A percentile compares a stretch with the other conserved stretches of the same genome.
Evolutionary conservation across 2,113 vertebrate species (phyloP).

Genomic region (Chiloscyllium plagiosum): DNA sequence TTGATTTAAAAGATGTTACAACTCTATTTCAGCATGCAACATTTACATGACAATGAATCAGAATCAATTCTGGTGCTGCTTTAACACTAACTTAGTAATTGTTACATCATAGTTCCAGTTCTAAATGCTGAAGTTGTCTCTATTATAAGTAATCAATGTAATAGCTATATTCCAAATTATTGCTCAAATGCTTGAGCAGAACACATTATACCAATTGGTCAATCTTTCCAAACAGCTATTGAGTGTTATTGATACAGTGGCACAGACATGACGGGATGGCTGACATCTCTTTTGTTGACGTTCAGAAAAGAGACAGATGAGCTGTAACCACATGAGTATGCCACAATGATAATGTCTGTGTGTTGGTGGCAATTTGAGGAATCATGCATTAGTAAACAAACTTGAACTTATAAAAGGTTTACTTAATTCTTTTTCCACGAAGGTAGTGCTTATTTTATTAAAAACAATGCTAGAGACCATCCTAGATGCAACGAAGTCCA

Average conservation of each 20-base stretch:
- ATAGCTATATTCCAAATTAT: background rate
- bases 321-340: background rate
- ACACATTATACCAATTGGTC: background rate
- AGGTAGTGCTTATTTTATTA: background rate
- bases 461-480: background rate
- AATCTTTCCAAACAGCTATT: background rate
- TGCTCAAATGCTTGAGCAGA: background rate
- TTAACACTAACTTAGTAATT: background rate
- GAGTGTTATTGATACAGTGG: background rate
- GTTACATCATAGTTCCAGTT: background rate
- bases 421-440: background rate
- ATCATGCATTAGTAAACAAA: background rate
- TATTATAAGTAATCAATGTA: background rate
- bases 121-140: background rate
- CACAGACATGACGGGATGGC: background rate
- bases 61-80: background rate
- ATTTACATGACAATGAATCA: background rate
- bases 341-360: background rate
- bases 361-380: background rate
- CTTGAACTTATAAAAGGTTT: background rate
- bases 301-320: background rate
- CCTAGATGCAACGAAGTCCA: background rate
- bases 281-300: background rate
- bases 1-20: background rate
- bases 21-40: background rate